phyloP scores from a whole-genome alignment of 1,140 invertebrate species.

The Cyphomyrmex costatus region DNA sequence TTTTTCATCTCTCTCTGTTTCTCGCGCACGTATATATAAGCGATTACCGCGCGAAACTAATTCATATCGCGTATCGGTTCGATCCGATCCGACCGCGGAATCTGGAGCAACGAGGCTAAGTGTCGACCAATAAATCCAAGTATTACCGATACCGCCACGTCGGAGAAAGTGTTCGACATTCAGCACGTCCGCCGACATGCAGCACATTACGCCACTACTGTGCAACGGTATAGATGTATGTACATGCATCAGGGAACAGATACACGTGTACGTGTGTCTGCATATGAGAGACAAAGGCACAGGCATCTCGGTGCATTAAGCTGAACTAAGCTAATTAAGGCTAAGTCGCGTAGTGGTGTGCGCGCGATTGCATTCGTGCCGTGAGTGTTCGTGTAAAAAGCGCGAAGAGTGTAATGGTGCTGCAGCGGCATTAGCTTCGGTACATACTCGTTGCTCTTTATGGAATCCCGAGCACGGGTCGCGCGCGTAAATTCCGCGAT shows the following conservation, averaged over 20 bases:
- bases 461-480: conserved; percentile 48
- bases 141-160: conserved; percentile 76
- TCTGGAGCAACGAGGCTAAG: conserved; percentile 77
- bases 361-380: conserved; percentile 30
- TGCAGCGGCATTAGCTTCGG: conserved; percentile 52
- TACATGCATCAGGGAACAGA: neutral
- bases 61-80: conserved; percentile 63
- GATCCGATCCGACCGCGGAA: conserved; percentile 69
- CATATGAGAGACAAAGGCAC: conserved; percentile 74
- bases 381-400: conserved; percentile 40
- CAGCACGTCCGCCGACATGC: conserved; percentile 50
- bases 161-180: conserved; percentile 78
- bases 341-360: conserved; percentile 70
- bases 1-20: neutral
- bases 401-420: conserved; percentile 26
- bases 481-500: conserved; percentile 62
- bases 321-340: conserved; percentile 79
- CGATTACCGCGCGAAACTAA: conserved; percentile 74
- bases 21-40: conserved; percentile 17
- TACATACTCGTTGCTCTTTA: conserved; percentile 66
- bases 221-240: neutral
- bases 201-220: conserved; percentile 60
- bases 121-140: conserved; percentile 78
- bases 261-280: conserved; percentile 2
- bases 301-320: conserved; percentile 75